These are phyloP conservation scores for Thymelicus lineola DNA, from an alignment of 2,888 invertebrate genomes.

Conservation along the genomic window DNA sequence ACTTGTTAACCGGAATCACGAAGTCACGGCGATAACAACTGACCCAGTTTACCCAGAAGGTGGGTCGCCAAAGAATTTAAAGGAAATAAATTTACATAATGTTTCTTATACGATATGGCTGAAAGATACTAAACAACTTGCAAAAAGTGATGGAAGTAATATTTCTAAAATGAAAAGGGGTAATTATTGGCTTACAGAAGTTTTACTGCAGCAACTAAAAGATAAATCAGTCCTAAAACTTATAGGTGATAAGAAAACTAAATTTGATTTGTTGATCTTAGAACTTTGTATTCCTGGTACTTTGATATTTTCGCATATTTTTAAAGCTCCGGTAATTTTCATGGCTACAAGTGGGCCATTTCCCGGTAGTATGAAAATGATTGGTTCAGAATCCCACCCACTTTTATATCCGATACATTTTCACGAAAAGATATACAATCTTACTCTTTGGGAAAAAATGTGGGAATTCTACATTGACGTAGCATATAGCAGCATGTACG, in stretches of 20 bases:
- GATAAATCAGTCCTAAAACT: too few species aligned
- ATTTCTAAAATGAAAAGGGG: too few species aligned
- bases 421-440: conserved; percentile 1
- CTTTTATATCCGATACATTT: conserved; percentile 44
- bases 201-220: too few species aligned
- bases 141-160: too few species aligned
- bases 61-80: too few species aligned
- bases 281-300: conserved; percentile 48
- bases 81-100: background rate
- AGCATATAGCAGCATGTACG: background rate
- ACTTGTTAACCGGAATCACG: background rate
- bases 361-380: conserved; percentile 33
- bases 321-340: conserved; percentile 54
- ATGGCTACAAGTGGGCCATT: conserved; percentile 52
- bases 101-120: background rate
- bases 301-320: conserved; percentile 48
- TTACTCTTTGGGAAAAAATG: conserved; percentile 18
- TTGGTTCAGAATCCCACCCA: conserved; percentile 49
- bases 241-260: background rate
- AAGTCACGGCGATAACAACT: background rate
- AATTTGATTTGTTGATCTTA: conserved; percentile 54
- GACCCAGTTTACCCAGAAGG: background rate
- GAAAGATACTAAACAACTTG: too few species aligned
- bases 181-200: too few species aligned
- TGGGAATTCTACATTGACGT: background rate